phyloP scores from a whole-genome alignment of 1,140 invertebrate genomes.

The Lepidurus apus region DNA sequence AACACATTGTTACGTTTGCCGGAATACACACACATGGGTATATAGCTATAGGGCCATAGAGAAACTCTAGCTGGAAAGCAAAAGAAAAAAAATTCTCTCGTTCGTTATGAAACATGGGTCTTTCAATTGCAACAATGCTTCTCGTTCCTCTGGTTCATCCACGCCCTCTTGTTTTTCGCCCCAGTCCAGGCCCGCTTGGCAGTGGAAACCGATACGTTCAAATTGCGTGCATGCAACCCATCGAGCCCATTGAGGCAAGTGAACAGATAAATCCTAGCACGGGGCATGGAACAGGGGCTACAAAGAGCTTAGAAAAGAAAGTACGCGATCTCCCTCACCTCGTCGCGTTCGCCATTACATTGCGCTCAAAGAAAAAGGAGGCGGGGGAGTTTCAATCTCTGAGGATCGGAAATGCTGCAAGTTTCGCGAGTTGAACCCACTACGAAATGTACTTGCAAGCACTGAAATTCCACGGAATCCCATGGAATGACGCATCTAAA shows the following conservation, averaged over 20 bases:
- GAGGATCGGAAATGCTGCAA: not conserved
- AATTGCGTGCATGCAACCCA: slow-evolving; percentile 21
- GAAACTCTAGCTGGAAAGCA: too few relatives aligned
- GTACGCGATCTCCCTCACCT: not conserved
- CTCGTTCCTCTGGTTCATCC: not conserved
- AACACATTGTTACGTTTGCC: not conserved
- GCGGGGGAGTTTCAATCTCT: not conserved
- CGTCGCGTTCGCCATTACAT: not conserved
- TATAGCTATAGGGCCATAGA: too few relatives aligned
- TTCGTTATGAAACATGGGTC: not conserved
- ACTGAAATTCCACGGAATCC: too few relatives aligned
- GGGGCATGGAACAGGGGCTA: not conserved
- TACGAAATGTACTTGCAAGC: not conserved
- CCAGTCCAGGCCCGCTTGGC: not conserved
- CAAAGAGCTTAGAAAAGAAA: not conserved
- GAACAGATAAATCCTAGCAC: slow-evolving; percentile 21
- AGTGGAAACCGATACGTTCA: slow-evolving; percentile 3
- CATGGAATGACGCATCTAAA: too few relatives aligned
- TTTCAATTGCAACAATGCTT: slow-evolving; percentile 15
- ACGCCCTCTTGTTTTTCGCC: slow-evolving; percentile 2
- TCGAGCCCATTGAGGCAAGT: slow-evolving; percentile 21
- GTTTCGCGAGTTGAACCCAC: not conserved
- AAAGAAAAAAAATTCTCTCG: not conserved
- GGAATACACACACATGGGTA: too few relatives aligned
- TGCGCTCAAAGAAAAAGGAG: not conserved